These are phyloP conservation scores for Mesembrinibis cayennensis DNA, from an alignment of 2,113 vertebrate genomes.

Conservation along the genomic window DNA sequence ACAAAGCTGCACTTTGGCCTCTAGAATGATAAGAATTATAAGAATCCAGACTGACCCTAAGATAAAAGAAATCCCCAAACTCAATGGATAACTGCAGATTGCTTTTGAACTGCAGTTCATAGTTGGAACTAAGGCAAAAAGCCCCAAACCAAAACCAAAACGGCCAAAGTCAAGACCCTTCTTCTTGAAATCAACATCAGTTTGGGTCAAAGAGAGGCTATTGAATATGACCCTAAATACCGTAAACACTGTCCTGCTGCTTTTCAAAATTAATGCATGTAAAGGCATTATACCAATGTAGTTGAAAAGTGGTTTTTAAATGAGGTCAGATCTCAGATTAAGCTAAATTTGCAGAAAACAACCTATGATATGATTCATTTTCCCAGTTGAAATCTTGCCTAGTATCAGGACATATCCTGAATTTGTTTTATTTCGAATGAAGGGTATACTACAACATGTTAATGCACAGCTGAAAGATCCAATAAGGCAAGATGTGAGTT, in stretches of 20 bases:
- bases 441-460: rapidly evolving
- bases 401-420: neutral
- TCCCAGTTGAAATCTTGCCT: neutral
- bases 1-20: neutral
- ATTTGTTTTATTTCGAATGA: neutral
- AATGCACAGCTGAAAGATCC: neutral
- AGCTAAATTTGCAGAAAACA: neutral
- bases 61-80: neutral
- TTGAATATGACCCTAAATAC: neutral
- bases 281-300: neutral
- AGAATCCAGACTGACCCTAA: neutral
- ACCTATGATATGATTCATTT: neutral
- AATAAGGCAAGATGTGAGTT: neutral
- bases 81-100: neutral
- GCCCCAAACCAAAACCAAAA: neutral
- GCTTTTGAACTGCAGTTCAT: neutral
- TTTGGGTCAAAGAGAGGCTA: neutral
- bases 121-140: neutral
- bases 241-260: too few species aligned
- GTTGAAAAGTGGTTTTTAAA: neutral
- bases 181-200: neutral
- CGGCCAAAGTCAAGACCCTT: neutral
- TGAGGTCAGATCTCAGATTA: neutral
- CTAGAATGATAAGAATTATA: neutral
- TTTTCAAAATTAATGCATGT: neutral